Conservation (phyloP, 2,888 invertebrate genomes). For the Microdon myrmicae region DNA sequence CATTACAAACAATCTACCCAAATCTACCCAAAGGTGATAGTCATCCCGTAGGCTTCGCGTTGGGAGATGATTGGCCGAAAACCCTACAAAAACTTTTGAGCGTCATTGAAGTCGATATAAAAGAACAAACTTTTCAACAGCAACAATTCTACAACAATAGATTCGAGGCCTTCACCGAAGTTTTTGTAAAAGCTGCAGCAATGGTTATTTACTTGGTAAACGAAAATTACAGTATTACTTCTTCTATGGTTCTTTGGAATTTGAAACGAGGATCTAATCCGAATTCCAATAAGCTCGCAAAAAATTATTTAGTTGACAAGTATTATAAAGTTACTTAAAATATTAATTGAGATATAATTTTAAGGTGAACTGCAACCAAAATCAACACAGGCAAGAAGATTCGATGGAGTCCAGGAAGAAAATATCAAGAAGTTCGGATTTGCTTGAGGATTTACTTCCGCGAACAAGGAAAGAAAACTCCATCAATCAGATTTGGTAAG, state of each 20-base stretch:
- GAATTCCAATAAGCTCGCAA: no score
- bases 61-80: constrained; percentile 56
- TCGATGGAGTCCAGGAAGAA: constrained; percentile 53
- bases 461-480: constrained; percentile 36
- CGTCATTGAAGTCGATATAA: constrained; percentile 60
- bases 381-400: constrained; percentile 12
- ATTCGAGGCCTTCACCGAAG: constrained; percentile 53
- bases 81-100: constrained; percentile 58
- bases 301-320: background rate
- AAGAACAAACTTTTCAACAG: constrained; percentile 54
- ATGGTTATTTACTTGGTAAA: constrained; percentile 59
- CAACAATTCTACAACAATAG: constrained; percentile 52
- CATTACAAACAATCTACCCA: constrained; percentile 59
- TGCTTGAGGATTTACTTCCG: constrained; percentile 57
- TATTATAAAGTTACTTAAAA: background rate
- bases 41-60: constrained; percentile 54
- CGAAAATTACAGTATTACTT: background rate
- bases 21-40: constrained; percentile 56
- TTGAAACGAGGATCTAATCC: no score
- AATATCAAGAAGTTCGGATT: constrained; percentile 54
- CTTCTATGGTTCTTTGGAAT: background rate
- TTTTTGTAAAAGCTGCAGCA: constrained; percentile 59
- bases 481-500: constrained; percentile 60
- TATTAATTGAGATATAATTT: no score
- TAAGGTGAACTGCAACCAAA: constrained; percentile 58